Conservation (phyloP, 2,113 vertebrate species). For the Hylia prasina region DNA sequence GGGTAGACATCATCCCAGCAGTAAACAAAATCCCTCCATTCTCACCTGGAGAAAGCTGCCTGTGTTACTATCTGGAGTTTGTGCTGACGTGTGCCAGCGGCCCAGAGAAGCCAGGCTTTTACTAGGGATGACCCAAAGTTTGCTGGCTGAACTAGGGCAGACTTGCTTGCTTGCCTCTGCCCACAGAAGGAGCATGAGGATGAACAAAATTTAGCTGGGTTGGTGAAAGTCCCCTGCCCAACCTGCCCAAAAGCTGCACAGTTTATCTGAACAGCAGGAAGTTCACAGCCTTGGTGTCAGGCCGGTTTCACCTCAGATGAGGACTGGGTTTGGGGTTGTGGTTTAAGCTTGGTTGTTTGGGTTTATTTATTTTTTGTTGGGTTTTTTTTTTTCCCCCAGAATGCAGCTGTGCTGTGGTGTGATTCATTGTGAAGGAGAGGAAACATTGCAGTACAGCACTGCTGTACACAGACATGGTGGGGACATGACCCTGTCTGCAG, state of each 20-base stretch:
- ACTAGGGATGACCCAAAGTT: background rate
- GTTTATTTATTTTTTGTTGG: background rate
- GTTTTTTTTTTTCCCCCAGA: background rate
- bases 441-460: background rate
- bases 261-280: background rate
- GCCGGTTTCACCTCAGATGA: background rate
- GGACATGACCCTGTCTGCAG: background rate
- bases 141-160: background rate
- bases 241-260: background rate
- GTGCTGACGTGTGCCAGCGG: accelerated
- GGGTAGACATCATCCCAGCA: background rate
- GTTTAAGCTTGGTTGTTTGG: background rate
- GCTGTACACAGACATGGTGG: background rate
- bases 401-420: background rate
- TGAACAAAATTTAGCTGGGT: background rate
- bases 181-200: background rate
- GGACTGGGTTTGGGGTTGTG: background rate
- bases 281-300: background rate
- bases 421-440: background rate
- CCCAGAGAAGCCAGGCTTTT: background rate
- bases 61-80: background rate
- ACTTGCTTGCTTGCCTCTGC: background rate
- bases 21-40: background rate
- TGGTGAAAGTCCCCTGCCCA: background rate
- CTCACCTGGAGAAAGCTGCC: background rate